Conservation (phyloP, 2,888 invertebrate genomes). For the Acheta domesticus region DNA sequence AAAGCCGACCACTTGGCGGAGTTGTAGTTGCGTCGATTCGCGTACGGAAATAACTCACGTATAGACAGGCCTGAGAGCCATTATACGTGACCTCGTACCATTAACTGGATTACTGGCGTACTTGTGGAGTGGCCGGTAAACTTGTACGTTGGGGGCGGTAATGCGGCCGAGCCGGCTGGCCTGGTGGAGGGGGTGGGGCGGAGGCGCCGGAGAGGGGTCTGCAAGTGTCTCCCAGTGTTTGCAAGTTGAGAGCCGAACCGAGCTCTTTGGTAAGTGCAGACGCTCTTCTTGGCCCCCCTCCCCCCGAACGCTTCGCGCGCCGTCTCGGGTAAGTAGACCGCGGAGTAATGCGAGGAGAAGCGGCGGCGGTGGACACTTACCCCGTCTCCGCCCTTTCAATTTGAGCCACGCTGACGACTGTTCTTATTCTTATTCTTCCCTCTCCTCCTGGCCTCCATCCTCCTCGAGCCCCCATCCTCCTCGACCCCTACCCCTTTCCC, state of each 20-base stretch:
- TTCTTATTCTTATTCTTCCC: too few relatives aligned
- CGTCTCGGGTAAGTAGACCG: too few relatives aligned
- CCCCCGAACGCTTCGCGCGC: not conserved
- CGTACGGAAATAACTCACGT: not conserved
- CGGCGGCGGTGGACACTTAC: too few relatives aligned
- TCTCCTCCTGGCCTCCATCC: too few relatives aligned
- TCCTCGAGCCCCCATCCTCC: too few relatives aligned
- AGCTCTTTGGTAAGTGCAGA: not conserved
- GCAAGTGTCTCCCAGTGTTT: slow-evolving; percentile 2
- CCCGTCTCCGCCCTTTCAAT: too few relatives aligned
- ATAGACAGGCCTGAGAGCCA: not conserved
- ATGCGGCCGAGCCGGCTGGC: not conserved
- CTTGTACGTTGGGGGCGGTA: slow-evolving; percentile 7
- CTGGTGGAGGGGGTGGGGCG: not conserved
- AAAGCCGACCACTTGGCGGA: too few relatives aligned
- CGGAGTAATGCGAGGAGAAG: too few relatives aligned
- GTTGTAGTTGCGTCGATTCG: not conserved
- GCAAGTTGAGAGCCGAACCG: not conserved
- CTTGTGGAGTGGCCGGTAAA: slow-evolving; percentile 18
- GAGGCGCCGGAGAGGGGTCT: not conserved
- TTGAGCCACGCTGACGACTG: too few relatives aligned
- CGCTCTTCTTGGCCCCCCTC: not conserved
- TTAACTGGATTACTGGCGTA: slow-evolving; percentile 9
- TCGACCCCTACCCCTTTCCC: too few relatives aligned
- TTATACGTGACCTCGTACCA: slow-evolving; percentile 8